Conservation (phyloP, 2,888 invertebrate species). For the Alentia gelatinosa region DNA sequence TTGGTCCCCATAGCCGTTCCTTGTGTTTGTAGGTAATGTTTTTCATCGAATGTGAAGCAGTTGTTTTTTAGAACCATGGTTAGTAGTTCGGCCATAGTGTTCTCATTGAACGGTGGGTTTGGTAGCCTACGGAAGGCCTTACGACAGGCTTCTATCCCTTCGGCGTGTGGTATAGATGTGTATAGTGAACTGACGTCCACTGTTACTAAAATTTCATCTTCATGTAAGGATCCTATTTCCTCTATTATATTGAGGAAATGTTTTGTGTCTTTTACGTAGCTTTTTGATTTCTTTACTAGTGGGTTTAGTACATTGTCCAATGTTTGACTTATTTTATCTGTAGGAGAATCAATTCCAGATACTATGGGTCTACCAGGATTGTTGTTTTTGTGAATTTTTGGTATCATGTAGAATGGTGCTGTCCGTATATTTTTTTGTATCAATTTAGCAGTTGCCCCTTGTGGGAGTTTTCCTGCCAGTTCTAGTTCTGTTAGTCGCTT, state of each 20-base stretch:
- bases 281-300: neutral
- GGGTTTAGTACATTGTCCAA: neutral
- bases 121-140: neutral
- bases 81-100: neutral
- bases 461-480: neutral
- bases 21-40: neutral
- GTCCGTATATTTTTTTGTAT: neutral
- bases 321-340: neutral
- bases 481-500: neutral
- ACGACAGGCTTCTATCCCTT: neutral
- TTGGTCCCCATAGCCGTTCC: conserved; percentile 24
- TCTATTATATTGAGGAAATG: neutral
- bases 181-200: neutral
- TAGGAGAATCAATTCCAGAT: neutral
- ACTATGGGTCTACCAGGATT: conserved; percentile 10
- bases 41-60: neutral
- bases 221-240: neutral
- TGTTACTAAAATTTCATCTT: neutral
- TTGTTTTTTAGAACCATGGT: neutral
- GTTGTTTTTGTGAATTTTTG: neutral
- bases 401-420: neutral
- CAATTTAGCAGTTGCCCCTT: neutral
- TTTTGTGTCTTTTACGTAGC: neutral
- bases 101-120: neutral
- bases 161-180: conserved; percentile 12